phyloP scores from a whole-genome alignment of 2,113 vertebrate genomes.

The Trematomus loennbergii region DNA sequence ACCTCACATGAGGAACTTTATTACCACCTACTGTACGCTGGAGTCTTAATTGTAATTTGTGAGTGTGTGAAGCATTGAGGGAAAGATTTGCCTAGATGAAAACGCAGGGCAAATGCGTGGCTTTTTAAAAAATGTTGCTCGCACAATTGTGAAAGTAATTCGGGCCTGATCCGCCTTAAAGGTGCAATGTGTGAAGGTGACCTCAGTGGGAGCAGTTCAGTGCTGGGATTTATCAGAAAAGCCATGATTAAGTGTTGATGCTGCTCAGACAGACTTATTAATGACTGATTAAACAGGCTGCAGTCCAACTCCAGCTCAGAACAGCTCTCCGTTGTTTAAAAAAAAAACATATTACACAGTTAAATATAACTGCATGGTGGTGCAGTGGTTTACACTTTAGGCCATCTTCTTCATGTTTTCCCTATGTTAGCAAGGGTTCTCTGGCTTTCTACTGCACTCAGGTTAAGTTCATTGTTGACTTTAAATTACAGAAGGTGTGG shows the following conservation, averaged over 20 bases:
- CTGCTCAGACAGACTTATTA: background rate
- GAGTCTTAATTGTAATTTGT: conserved; percentile 1
- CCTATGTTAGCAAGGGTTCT: too few species aligned
- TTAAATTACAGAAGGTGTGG: too few species aligned
- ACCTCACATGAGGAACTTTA: conserved; percentile 5
- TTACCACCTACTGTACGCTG: conserved; percentile 13
- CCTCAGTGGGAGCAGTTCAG: conserved; percentile 20
- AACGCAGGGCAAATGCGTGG: background rate
- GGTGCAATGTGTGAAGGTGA: conserved; percentile 31
- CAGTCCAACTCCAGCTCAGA: background rate
- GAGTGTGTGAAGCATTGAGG: conserved; percentile 6
- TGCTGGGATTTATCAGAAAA: conserved; percentile 27
- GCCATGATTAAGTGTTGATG: background rate
- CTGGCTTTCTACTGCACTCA: too few species aligned
- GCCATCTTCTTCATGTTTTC: too few species aligned
- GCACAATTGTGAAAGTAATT: conserved; percentile 17
- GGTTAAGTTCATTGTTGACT: too few species aligned
- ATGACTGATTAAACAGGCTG: background rate
- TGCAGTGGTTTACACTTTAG: too few species aligned
- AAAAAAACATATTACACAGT: background rate
- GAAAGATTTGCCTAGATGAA: background rate
- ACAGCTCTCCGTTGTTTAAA: background rate
- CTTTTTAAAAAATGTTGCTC: background rate
- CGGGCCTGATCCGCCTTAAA: conserved; percentile 8
- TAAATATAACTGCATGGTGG: too few species aligned